Percentiles rank a stretch among this genome's conserved stretches.
Conservation (phyloP, 2,888 invertebrate species). For the Poecilobothrus nobilitatus region DNA sequence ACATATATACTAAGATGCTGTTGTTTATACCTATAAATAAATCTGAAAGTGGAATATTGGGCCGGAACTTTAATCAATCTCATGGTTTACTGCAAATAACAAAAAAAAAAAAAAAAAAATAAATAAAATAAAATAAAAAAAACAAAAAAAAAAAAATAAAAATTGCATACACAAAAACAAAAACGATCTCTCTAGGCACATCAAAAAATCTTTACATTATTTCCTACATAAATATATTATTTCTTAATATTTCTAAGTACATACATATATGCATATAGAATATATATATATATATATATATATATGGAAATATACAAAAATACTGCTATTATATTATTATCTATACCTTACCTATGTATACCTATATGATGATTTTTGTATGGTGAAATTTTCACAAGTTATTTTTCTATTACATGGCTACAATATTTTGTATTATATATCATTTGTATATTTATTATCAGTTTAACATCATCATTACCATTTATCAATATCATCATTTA, state of each 20-base stretch:
- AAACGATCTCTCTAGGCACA: not conserved
- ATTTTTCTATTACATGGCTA: not conserved
- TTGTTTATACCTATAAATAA: conserved; percentile 15
- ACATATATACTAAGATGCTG: too few species aligned
- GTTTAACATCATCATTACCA: too few species aligned
- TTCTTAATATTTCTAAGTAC: not conserved
- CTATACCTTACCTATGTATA: not conserved
- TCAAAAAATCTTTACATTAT: not conserved
- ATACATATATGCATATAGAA: not conserved
- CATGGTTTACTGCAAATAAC: conserved; percentile 2
- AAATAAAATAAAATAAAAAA: not conserved
- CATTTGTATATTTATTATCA: not conserved
- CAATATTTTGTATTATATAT: not conserved
- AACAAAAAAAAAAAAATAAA: not conserved
- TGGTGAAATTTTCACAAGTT: not conserved
- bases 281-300: not conserved
- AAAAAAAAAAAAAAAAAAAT: not conserved
- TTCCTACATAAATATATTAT: not conserved
- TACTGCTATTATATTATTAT: not conserved
- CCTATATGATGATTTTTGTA: not conserved
- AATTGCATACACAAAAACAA: not conserved
- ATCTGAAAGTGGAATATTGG: conserved; percentile 22
- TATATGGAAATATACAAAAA: not conserved
- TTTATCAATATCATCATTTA: too few species aligned
- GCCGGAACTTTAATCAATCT: conserved; percentile 22